Evolutionary conservation across 1,140 invertebrate species (phyloP), one percentile per base, ranked within the genome.

Genomic region (Pseudomyrmex cubaensis): DNA sequence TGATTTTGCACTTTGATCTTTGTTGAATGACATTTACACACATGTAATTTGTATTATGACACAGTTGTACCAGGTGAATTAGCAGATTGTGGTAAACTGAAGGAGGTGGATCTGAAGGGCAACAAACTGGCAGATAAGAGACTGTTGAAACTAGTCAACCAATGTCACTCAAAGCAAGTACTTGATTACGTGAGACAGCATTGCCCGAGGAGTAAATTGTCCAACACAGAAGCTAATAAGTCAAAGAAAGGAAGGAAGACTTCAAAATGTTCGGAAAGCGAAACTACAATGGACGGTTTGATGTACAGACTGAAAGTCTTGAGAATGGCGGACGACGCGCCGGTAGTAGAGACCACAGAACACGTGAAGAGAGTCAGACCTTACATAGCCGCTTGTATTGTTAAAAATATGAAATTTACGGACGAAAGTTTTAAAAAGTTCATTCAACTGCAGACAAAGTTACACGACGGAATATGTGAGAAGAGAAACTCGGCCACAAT

Each of bases 391-490:
- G 96, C 96, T 86, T 98, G 97, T 91, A 95, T 97, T 50, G 93
- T 98, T 1, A 95, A 94, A 78, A 95, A 96, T 85, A 88, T 98
- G 4, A 93, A 94, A 63, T 96, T 98, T 76, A 96, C 95, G 56
- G 95, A 96, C 54, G 93, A 94, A 0, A 95, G 90, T 50, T 97
- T 97, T 83, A 98, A 97, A 89, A 96, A 96, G 91, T 98, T 98
- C 87, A 97, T 98, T 84, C 95, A 96, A 88, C 90, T 97, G 88
- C 97, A 98, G 94, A 97, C 96, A 1, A 97, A 96, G 91, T 93
- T 98, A 12, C 97, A 98, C 92, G 97, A 98, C 83, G 95, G 95
- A 1, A 93, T 97, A 17, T 98, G 97, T 92, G 96, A 97, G 46
- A 97, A 97, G 89, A 93, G 97, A 85, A 97, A 97, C 90, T 93